Evolutionary conservation across 1,140 invertebrate species (phyloP).

Genomic region (Ruditapes philippinarum): DNA sequence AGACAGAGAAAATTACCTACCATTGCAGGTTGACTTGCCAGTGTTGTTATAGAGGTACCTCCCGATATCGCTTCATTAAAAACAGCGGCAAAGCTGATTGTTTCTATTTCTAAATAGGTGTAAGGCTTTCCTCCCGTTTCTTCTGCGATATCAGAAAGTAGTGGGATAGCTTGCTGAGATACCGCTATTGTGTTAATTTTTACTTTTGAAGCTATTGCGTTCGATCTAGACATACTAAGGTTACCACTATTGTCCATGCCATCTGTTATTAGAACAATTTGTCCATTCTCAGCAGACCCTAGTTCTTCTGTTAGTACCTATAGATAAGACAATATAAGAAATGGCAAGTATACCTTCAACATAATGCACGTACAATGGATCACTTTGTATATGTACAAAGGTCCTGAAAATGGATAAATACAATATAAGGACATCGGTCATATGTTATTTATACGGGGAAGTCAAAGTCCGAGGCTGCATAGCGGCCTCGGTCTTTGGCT

Average conservation of each 20-base stretch:
- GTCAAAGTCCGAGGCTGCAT: too few species aligned
- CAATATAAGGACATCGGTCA: too few species aligned
- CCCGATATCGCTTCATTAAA: background rate
- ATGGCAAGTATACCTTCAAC: too few species aligned
- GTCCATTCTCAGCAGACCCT: background rate
- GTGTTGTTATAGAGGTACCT: too few species aligned
- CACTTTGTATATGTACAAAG: too few species aligned
- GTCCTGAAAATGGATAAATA: too few species aligned
- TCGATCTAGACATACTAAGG: background rate
- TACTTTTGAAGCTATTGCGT: constrained; percentile 13
- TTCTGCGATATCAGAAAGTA: background rate
- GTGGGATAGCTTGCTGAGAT: constrained; percentile 15
- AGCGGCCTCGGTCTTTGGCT: too few species aligned
- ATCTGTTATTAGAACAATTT: constrained; percentile 42
- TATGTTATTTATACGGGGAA: too few species aligned
- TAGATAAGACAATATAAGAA: too few species aligned
- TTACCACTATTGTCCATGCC: background rate
- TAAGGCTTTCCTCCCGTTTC: constrained; percentile 34
- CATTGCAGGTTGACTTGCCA: too few species aligned
- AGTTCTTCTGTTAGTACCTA: background rate
- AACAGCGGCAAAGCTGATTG: background rate
- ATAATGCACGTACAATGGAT: too few species aligned
- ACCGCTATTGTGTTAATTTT: constrained; percentile 6
- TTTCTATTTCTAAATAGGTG: constrained; percentile 5
- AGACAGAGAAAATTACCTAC: too few species aligned